Percentiles rank a stretch among this genome's conserved stretches.
These are phyloP conservation scores for Muschampia plurimacula DNA, from an alignment of 2,888 invertebrate species.

Conservation along the genomic window DNA sequence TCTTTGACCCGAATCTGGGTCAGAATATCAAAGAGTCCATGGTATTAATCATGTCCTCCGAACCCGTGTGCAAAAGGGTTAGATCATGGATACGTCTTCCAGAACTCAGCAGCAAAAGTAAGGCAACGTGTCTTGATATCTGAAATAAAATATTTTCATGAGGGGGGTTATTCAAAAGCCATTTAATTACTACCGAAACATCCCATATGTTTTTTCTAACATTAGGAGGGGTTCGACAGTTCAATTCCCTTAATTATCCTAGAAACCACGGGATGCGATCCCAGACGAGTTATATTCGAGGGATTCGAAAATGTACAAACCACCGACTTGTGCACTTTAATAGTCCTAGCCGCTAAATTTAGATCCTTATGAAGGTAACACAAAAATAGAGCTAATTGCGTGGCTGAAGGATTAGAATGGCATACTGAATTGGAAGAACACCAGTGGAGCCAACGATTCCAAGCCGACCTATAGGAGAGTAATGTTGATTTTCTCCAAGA, in stretches of 20 bases:
- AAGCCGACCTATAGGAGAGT: conserved; percentile 41
- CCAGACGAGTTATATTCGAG: background rate
- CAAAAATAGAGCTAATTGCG: background rate
- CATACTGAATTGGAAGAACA: conserved; percentile 30
- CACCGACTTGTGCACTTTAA: conserved; percentile 45
- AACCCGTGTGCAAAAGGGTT: conserved; percentile 23
- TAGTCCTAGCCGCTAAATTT: conserved; percentile 38
- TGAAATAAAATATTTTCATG: conserved; percentile 30
- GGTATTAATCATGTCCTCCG: background rate
- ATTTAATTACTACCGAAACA: conserved; percentile 28
- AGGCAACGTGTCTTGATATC: conserved; percentile 38
- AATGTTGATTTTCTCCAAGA: conserved; percentile 43
- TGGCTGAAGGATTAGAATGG: background rate
- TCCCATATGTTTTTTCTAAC: conserved; percentile 30
- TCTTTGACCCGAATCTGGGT: conserved; percentile 7
- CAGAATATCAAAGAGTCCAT: background rate
- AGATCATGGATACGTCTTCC: conserved; percentile 38
- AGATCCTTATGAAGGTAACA: background rate
- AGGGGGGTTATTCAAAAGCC: conserved; percentile 23
- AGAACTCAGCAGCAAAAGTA: conserved; percentile 32
- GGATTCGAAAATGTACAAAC: conserved; percentile 24
- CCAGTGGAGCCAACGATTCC: conserved; percentile 43
- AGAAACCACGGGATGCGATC: background rate
- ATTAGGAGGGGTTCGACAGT: conserved; percentile 1
- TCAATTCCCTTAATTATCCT: conserved; percentile 11